Evolutionary conservation across 2,797 vertebrate genomes (phyloP).

Genomic region (Anabacerthia variegaticeps): DNA sequence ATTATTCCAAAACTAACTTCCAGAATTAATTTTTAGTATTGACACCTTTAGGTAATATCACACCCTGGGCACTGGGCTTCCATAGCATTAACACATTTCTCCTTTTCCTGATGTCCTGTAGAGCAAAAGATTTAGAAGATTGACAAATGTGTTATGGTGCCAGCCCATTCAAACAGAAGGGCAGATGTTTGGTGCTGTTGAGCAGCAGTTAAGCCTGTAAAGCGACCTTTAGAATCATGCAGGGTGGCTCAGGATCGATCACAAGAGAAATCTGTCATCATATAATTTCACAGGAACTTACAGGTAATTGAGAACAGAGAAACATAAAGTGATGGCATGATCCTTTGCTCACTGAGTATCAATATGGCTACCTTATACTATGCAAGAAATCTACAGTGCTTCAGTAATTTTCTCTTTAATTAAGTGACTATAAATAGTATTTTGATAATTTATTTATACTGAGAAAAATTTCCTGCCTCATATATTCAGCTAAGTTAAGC

Average conservation of each 20-base stretch:
- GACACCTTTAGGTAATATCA: neutral
- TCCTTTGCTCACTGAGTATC: neutral
- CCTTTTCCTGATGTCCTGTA: neutral
- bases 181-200: neutral
- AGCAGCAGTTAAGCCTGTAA: neutral
- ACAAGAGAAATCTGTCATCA: neutral
- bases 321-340: neutral
- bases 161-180: neutral
- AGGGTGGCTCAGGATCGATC: neutral
- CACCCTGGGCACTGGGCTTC: neutral
- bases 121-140: neutral
- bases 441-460: slow-evolving; percentile 45
- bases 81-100: neutral
- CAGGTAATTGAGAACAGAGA: neutral
- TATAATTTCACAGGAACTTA: neutral
- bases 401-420: slow-evolving; percentile 51
- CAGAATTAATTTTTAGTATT: neutral
- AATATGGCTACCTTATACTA: neutral
- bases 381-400: neutral
- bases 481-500: slow-evolving; percentile 36
- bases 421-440: slow-evolving; percentile 53
- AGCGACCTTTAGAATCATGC: neutral
- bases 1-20: neutral
- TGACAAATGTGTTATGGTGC: neutral
- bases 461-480: slow-evolving; percentile 25